Evolutionary conservation across 1,140 invertebrate species (phyloP).

Genomic region (Achatina immaculata): DNA sequence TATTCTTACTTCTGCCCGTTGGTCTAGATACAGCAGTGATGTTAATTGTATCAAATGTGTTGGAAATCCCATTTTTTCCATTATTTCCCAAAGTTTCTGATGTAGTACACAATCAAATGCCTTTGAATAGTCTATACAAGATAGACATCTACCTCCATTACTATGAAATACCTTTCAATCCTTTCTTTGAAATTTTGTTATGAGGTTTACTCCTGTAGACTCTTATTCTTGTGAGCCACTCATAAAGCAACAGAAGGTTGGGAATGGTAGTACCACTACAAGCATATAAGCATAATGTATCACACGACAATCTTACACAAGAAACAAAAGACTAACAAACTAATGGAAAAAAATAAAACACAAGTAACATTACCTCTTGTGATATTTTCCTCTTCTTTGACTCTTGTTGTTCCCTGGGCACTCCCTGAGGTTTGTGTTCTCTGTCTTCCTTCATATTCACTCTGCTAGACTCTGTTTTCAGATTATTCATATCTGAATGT

Average conservation of each 20-base stretch:
- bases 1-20: too few relatives aligned
- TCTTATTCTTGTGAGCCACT: background rate
- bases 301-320: background rate
- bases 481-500: background rate
- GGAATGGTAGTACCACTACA: background rate
- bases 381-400: conserved; percentile 29
- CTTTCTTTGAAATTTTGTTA: background rate
- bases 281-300: background rate
- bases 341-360: background rate
- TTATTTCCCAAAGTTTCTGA: too few relatives aligned
- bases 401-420: background rate
- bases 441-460: background rate
- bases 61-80: too few relatives aligned
- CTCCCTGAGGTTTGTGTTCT: background rate
- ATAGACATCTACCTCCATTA: too few relatives aligned
- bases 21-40: too few relatives aligned
- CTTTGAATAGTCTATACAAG: too few relatives aligned
- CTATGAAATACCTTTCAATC: too few relatives aligned
- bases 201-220: background rate
- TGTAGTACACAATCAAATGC: too few relatives aligned
- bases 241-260: background rate
- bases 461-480: too few relatives aligned
- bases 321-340: background rate
- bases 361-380: conserved; percentile 14
- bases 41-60: too few relatives aligned